These are phyloP conservation scores for Babyrousa celebensis DNA, from an alignment of 2,797 vertebrate species.

Conservation along the genomic window DNA sequence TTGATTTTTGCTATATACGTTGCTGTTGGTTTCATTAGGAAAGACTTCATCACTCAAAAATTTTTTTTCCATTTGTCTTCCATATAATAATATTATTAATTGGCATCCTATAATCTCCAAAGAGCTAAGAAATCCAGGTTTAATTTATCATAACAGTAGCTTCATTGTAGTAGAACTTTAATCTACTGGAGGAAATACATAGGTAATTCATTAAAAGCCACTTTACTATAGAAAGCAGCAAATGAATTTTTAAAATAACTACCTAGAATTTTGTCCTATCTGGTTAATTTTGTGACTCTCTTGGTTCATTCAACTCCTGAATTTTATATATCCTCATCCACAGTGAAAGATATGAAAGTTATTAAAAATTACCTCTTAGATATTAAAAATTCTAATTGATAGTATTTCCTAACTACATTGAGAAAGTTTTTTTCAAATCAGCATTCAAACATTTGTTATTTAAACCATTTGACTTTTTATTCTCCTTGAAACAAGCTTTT, in stretches of 20 bases:
- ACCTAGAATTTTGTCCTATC: background rate
- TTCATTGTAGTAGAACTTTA: background rate
- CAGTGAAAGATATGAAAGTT: background rate
- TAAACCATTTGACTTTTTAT: background rate
- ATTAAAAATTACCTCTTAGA: background rate
- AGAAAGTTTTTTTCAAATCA: background rate
- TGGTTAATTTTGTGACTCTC: background rate
- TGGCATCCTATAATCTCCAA: background rate
- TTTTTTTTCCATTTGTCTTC: background rate
- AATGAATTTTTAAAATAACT: conserved; percentile 22
- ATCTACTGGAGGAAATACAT: background rate
- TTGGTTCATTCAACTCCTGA: background rate
- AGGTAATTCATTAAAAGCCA: conserved; percentile 21
- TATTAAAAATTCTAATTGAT: conserved; percentile 1
- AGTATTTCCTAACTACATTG: background rate
- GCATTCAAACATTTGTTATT: background rate
- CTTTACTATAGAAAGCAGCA: background rate
- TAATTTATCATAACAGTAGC: background rate
- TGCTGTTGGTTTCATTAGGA: background rate
- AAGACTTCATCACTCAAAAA: background rate
- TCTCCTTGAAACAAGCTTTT: background rate
- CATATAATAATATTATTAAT: background rate
- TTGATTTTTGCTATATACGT: background rate
- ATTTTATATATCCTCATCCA: conserved; percentile 21
- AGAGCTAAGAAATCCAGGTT: background rate